A percentile compares a stretch with the other conserved stretches of the same genome.
Conservation (phyloP, 37 sponge, comb jelly and placozoan species). For the Mnemiopsis leidyi region DNA sequence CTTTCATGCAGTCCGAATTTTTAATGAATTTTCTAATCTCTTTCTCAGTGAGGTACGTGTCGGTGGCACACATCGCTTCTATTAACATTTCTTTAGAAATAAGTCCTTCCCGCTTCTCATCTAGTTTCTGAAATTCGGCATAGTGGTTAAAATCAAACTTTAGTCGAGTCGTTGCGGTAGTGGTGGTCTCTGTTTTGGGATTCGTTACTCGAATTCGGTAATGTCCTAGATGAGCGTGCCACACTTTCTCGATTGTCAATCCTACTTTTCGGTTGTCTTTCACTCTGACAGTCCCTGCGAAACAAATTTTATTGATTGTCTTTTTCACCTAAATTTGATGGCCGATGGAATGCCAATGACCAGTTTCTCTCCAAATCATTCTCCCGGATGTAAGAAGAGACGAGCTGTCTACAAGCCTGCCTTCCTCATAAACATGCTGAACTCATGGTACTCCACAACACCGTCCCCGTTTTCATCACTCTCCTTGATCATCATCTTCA, state of each 20-base stretch:
- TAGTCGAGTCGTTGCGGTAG: neutral
- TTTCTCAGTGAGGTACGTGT: constrained; percentile 3
- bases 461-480: constrained; percentile 30
- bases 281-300: neutral
- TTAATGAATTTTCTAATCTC: constrained; percentile 14
- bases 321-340: neutral
- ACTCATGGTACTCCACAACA: constrained; percentile 5
- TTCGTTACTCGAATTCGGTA: neutral
- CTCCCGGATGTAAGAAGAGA: no score
- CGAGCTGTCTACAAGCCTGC: neutral
- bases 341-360: no score
- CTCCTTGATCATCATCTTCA: constrained; percentile 22
- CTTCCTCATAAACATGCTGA: constrained; percentile 21
- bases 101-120: neutral
- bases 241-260: neutral
- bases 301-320: neutral
- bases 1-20: neutral
- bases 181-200: neutral
- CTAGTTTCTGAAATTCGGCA: neutral
- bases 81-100: neutral
- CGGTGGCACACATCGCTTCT: neutral
- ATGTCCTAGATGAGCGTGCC: neutral
- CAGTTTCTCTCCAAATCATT: neutral
- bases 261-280: neutral
- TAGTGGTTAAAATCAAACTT: neutral